Conservation (phyloP, 1,140 invertebrate species). For the Galleria mellonella region DNA sequence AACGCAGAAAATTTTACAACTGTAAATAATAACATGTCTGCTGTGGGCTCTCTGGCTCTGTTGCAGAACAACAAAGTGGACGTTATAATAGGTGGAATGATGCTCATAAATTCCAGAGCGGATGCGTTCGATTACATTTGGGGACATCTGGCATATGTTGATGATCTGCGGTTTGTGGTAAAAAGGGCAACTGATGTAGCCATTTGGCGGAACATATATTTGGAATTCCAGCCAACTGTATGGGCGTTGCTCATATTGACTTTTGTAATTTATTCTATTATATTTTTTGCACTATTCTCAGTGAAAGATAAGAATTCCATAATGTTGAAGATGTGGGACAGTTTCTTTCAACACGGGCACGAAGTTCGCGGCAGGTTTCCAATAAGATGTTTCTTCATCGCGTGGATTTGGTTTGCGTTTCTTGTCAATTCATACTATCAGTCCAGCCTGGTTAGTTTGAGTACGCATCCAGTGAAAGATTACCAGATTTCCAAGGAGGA, state of each 20-base stretch:
- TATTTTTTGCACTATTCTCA: constrained; percentile 11
- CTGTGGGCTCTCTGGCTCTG: constrained; percentile 20
- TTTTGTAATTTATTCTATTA: constrained; percentile 19
- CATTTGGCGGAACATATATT: constrained; percentile 28
- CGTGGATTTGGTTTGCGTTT: constrained; percentile 20
- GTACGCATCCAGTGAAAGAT: constrained; percentile 6
- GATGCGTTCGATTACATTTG: constrained; percentile 29
- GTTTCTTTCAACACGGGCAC: constrained; percentile 21
- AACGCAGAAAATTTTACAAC: constrained; percentile 26
- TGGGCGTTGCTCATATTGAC: constrained; percentile 30
- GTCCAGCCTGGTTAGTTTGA: constrained; percentile 16
- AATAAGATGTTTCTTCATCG: constrained; percentile 5
- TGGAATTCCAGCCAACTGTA: constrained; percentile 33
- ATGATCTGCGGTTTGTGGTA: constrained; percentile 33
- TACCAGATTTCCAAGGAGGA: constrained; percentile 15
- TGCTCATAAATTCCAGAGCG: constrained; percentile 25
- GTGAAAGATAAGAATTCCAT: constrained; percentile 24
- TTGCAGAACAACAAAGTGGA: constrained; percentile 32
- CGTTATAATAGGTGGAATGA: constrained; percentile 32
- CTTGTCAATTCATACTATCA: constrained; percentile 16
- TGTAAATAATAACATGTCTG: constrained; percentile 20
- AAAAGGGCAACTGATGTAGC: constrained; percentile 24
- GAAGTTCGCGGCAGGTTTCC: neutral
- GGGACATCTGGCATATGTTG: constrained; percentile 25
- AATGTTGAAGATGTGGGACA: constrained; percentile 26